A percentile compares a stretch with the other conserved stretches of the same genome.
phyloP scores from a whole-genome alignment of 1,140 invertebrate species.

The Hycleus cichorii region DNA sequence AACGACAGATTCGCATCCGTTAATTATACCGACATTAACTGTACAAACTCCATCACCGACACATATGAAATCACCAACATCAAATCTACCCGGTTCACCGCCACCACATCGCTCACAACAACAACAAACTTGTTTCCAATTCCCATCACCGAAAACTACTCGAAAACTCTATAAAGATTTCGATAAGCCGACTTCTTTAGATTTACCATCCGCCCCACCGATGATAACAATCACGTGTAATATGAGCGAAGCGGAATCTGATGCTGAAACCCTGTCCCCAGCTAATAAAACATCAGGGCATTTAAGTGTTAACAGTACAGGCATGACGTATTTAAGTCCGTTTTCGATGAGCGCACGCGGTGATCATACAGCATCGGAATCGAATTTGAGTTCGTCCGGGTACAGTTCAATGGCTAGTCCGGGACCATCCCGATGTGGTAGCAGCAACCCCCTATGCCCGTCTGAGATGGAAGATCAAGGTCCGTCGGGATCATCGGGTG shows the following conservation, averaged over 20 bases:
- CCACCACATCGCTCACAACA: constrained; percentile 48
- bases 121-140: constrained; percentile 35
- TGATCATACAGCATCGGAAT: constrained; percentile 67
- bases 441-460: constrained; percentile 65
- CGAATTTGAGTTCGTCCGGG: constrained; percentile 72
- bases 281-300: constrained; percentile 38
- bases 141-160: constrained; percentile 32
- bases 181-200: constrained; percentile 55
- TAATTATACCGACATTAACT: constrained; percentile 55
- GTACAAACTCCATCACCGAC: constrained; percentile 56
- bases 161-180: constrained; percentile 45
- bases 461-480: constrained; percentile 61
- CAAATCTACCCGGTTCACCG: constrained; percentile 49
- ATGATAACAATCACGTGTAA: constrained; percentile 68
- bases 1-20: constrained; percentile 29
- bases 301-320: constrained; percentile 40
- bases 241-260: constrained; percentile 65
- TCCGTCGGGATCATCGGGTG: constrained; percentile 40
- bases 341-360: constrained; percentile 61
- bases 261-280: constrained; percentile 55
- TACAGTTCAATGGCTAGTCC: constrained; percentile 76
- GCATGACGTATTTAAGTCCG: constrained; percentile 67
- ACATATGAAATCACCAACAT: constrained; percentile 35
- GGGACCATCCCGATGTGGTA: constrained; percentile 66
- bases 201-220: constrained; percentile 57